phyloP scores from a whole-genome alignment of 2,113 vertebrate genomes.

The Eclectus roratus region DNA sequence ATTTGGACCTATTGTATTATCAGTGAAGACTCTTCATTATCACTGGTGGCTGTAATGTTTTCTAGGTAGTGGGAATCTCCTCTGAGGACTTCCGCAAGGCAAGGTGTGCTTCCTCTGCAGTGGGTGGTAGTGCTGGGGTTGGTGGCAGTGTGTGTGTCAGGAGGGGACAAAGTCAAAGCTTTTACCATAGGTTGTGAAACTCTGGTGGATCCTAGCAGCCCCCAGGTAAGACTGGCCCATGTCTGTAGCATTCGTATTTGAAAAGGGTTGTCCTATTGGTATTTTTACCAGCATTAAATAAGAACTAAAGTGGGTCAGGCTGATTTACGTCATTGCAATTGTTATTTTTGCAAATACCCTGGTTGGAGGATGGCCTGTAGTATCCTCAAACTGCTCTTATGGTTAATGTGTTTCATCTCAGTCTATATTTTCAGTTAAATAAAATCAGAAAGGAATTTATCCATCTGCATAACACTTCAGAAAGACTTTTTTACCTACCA shows the following conservation, averaged over 20 bases:
- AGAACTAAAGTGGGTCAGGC: neutral
- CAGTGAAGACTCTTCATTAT: neutral
- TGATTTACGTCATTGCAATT: neutral
- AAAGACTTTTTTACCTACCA: conserved; percentile 50
- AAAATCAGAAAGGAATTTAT: neutral
- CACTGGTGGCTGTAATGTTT: neutral
- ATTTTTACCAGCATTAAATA: neutral
- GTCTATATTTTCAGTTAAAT: neutral
- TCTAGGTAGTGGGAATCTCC: neutral
- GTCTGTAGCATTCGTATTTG: neutral
- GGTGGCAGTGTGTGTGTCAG: neutral
- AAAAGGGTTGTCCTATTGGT: neutral
- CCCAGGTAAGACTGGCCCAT: fast-evolving
- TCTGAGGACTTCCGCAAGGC: neutral
- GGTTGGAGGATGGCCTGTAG: neutral
- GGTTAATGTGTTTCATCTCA: neutral
- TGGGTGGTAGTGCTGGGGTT: neutral
- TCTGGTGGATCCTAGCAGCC: neutral
- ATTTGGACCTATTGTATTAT: neutral
- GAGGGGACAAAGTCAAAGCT: neutral
- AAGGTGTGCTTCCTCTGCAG: neutral
- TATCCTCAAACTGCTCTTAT: neutral
- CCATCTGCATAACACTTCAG: neutral
- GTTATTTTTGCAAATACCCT: neutral
- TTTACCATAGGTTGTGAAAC: neutral